Conservation (phyloP, 2,888 invertebrate genomes). For the Lasius platythorax region DNA sequence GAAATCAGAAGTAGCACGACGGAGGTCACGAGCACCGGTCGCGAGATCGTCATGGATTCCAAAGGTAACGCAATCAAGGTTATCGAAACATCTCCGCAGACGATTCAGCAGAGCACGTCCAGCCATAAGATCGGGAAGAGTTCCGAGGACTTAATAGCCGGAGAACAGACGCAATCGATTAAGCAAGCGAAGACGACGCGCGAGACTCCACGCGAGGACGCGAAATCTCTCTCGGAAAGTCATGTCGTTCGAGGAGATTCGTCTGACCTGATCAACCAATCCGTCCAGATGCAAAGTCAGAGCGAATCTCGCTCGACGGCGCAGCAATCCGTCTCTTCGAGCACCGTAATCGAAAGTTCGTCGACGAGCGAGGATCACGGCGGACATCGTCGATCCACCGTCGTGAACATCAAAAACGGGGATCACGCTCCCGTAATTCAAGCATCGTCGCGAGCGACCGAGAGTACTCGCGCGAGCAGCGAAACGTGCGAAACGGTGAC, state of each 20-base stretch:
- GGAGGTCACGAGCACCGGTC: conserved; percentile 79
- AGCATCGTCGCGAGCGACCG: conserved; percentile 71
- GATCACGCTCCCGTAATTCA: conserved; percentile 41
- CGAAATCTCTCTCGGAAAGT: conserved; percentile 17
- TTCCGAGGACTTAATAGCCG: conserved; percentile 77
- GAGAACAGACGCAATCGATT: conserved; percentile 73
- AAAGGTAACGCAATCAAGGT: conserved; percentile 81
- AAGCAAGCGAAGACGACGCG: conserved; percentile 54
- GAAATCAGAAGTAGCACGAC: conserved; percentile 78
- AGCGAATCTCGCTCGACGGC: conserved; percentile 66
- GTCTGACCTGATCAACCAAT: conserved; percentile 10
- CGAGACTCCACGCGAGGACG: conserved; percentile 17
- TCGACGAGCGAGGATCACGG: conserved; percentile 64
- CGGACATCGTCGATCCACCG: conserved; percentile 41
- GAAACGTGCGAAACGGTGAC: conserved; percentile 74
- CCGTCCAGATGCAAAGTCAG: conserved; percentile 54
- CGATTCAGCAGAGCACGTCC: conserved; percentile 62
- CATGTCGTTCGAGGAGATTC: conserved; percentile 11
- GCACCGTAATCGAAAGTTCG: conserved; percentile 64
- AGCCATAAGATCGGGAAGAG: conserved; percentile 66
- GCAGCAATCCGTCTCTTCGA: conserved; percentile 64
- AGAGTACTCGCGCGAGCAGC: conserved; percentile 73
- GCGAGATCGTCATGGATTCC: conserved; percentile 81
- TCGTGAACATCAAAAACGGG: conserved; percentile 18
- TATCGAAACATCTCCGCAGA: conserved; percentile 75